Percentiles rank a stretch among this genome's conserved stretches.
Evolutionary conservation across 2,888 invertebrate species (phyloP).

Genomic region (Harpagoxenus sublaevis): DNA sequence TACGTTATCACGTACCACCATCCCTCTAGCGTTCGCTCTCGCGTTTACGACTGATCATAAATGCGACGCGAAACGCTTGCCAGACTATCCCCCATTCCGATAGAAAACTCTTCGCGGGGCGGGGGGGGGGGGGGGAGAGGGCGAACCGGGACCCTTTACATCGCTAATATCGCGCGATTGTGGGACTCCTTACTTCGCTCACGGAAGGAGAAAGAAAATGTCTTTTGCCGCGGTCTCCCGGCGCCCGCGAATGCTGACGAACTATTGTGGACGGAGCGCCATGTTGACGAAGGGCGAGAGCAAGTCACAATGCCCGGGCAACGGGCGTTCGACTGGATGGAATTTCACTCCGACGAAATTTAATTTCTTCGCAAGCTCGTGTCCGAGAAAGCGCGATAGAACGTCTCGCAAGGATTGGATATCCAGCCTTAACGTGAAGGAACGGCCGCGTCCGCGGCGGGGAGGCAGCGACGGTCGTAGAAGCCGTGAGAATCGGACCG

Average conservation of each 20-base stretch:
- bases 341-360: slow-evolving; percentile 76
- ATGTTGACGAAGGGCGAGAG: slow-evolving; percentile 38
- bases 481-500: slow-evolving; percentile 23
- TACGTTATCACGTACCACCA: slow-evolving; percentile 63
- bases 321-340: slow-evolving; percentile 65
- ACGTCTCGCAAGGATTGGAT: slow-evolving; percentile 61
- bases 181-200: slow-evolving; percentile 43
- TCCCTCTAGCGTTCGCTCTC: slow-evolving; percentile 37
- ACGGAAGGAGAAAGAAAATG: slow-evolving; percentile 64
- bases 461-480: slow-evolving; percentile 21
- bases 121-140: slow-evolving; percentile 3
- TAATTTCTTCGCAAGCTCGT: slow-evolving; percentile 72
- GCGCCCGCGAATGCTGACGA: slow-evolving; percentile 74
- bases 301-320: slow-evolving; percentile 51
- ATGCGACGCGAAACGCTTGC: slow-evolving; percentile 57
- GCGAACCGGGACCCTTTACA: slow-evolving; percentile 59
- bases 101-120: slow-evolving; percentile 60
- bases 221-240: slow-evolving; percentile 58
- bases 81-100: slow-evolving; percentile 37
- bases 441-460: slow-evolving; percentile 30
- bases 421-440: slow-evolving; percentile 52
- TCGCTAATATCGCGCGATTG: slow-evolving; percentile 72
- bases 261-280: slow-evolving; percentile 76
- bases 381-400: slow-evolving; percentile 67
- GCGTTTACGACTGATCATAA: slow-evolving; percentile 73